Evolutionary conservation across 2,888 invertebrate genomes (phyloP), one percentile per base, ranked within the genome.

Genomic region (Epiperipatus broadwayi): DNA sequence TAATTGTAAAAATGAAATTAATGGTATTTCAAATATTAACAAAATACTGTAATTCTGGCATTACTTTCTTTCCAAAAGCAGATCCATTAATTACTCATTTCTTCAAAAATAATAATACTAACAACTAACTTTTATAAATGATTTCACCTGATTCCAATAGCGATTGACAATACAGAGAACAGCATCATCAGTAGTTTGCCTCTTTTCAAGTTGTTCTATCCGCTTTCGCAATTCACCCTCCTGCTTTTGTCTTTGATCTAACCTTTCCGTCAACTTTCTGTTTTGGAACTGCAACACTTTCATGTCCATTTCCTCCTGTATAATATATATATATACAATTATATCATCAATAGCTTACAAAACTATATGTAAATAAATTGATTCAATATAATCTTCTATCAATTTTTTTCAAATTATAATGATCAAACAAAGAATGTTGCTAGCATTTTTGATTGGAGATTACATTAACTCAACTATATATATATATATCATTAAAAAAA

Each of bases 281-380:
- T 95, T 93, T 65, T 97, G 95, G 58, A 91, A 91, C 56, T 84
- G 81, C 27, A 93, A 65, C 43, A 91, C 87, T 69, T 91, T 89
- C 54, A 87, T 81, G 59, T 93, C 91, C 78, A 93, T 80, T 65
- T 93, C 93, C 60, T 93, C 93, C 49, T 89, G 66, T 30, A 84
- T 84, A n/a, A n/a, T n/a, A n/a, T n/a, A n/a, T n/a, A n/a, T 21
- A 14, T 8, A 5, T 4, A 4, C n/a, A 4, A 31, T 27, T 3
- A 14, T 4, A 35, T 31, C 25, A 44, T 12, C 44, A 41, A 30
- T 8, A 31, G 29, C 10, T 20, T 8, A 14, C 19, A 19, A 19
- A 3, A 41, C 33, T 10, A 45, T 37, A 35, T 21, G 30, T 32
- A 35, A 14, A n/a, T 8, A 35, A 34, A 7, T n/a, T n/a, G n/a